Percentiles rank a stretch among this genome's conserved stretches.
These are phyloP conservation scores for Dysmachus trigonus DNA, from an alignment of 2,888 invertebrate genomes.

Conservation along the genomic window DNA sequence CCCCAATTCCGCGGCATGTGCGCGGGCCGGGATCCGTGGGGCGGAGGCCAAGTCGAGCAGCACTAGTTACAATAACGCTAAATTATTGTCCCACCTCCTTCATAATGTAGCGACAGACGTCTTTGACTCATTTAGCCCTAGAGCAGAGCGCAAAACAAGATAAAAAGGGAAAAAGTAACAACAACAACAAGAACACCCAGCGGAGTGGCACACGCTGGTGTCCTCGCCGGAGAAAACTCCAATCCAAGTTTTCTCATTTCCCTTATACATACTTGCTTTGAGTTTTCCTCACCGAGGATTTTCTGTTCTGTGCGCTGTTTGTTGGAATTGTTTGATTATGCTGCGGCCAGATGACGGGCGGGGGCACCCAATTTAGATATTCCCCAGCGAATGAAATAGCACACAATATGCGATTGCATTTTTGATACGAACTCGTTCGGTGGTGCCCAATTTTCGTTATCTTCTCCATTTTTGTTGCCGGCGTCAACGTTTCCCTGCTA, in stretches of 20 bases:
- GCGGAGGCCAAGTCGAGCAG: conserved; percentile 9
- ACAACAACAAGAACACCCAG: not conserved
- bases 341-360: not conserved
- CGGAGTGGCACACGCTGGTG: not conserved
- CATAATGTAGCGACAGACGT: conserved; percentile 35
- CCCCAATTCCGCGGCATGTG: not conserved
- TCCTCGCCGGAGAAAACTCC: conserved; percentile 29
- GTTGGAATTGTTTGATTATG: conserved; percentile 25
- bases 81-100: conserved; percentile 38
- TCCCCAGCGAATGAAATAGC: conserved; percentile 14
- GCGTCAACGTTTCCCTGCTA: not conserved
- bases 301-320: not conserved
- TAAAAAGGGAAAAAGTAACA: not conserved
- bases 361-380: conserved; percentile 17
- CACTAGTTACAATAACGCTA: conserved; percentile 36
- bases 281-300: conserved; percentile 11
- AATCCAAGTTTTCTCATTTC: conserved; percentile 41
- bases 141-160: conserved; percentile 4
- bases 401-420: conserved; percentile 30
- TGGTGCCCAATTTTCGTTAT: conserved; percentile 22
- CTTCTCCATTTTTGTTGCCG: not conserved
- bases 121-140: conserved; percentile 39
- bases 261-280: not conserved
- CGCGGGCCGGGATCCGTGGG: too few relatives aligned
- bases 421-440: conserved; percentile 32